Evolutionary conservation across 2,797 vertebrate species (phyloP).

Genomic region (Euthynnus affinis): DNA sequence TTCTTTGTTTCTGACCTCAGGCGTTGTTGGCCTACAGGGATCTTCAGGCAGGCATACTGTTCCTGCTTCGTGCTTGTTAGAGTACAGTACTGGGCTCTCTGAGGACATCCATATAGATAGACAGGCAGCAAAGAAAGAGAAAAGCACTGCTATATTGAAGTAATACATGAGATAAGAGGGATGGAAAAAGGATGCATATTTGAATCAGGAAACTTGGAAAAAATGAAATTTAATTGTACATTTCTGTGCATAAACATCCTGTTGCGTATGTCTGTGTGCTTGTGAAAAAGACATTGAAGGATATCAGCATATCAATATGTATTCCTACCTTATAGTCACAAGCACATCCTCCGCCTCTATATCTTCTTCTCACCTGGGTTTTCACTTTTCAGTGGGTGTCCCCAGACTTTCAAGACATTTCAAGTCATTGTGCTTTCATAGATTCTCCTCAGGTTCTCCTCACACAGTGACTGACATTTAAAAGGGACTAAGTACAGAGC

Average conservation of each 20-base stretch:
- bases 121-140: constrained; percentile 19
- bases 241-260: not conserved
- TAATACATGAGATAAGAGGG: constrained; percentile 21
- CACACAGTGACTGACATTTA: constrained; percentile 12
- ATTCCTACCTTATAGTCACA: not conserved
- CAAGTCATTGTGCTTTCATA: constrained; percentile 9
- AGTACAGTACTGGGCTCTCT: constrained; percentile 48
- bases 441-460: constrained; percentile 12
- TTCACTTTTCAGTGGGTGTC: not conserved
- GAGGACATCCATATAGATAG: constrained; percentile 38
- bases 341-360: not conserved
- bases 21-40: constrained; percentile 46
- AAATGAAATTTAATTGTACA: not conserved
- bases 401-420: not conserved
- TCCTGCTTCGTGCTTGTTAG: constrained; percentile 61
- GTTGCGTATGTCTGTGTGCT: not conserved
- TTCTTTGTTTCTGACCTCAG: constrained; percentile 59
- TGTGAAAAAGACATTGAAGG: constrained; percentile 1
- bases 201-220: not conserved
- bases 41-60: constrained; percentile 22
- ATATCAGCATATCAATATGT: constrained; percentile 23
- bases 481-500: not conserved
- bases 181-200: not conserved
- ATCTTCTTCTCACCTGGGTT: not conserved
- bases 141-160: constrained; percentile 25